phyloP scores from a whole-genome alignment of 2,113 vertebrate species.

The Amphiprion ocellaris region DNA sequence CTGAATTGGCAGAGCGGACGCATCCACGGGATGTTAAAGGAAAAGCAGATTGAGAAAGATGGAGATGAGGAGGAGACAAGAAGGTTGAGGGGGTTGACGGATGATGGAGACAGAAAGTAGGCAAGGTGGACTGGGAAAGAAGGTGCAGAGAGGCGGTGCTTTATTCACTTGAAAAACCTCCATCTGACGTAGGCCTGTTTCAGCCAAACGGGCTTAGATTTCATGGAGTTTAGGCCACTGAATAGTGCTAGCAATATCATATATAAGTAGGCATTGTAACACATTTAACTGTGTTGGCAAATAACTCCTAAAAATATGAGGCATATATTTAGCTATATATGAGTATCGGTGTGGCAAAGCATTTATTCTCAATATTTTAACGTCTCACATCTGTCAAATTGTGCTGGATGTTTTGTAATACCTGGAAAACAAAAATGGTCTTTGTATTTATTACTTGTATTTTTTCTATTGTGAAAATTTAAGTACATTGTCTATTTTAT shows the following conservation, averaged over 20 bases:
- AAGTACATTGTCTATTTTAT: conserved; percentile 90
- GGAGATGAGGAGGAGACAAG: conserved; percentile 2
- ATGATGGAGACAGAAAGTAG: conserved; percentile 70
- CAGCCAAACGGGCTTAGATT: conserved; percentile 35
- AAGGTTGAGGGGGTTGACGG: background rate
- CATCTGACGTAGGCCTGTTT: conserved; percentile 48
- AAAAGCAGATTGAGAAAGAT: conserved; percentile 2
- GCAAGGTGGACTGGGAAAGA: conserved; percentile 34
- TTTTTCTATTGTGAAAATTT: conserved; percentile 89
- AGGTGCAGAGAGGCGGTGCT: conserved; percentile 55
- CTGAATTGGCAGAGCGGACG: conserved; percentile 29
- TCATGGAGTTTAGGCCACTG: conserved; percentile 66
- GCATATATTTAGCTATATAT: conserved; percentile 83
- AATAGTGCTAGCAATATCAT: conserved; percentile 77
- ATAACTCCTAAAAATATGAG: conserved; percentile 71
- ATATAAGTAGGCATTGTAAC: conserved; percentile 69
- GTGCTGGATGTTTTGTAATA: conserved; percentile 88
- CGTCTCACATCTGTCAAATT: conserved; percentile 80
- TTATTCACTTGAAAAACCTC: conserved; percentile 75
- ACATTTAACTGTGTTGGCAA: conserved; percentile 69
- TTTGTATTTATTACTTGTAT: conserved; percentile 90
- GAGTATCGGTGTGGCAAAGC: conserved; percentile 79
- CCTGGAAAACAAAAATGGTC: conserved; percentile 84
- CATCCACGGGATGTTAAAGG: conserved; percentile 22
- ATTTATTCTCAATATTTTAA: conserved; percentile 84